Conservation (phyloP, 1,140 invertebrate species). For the Drosophila quadrilineata region DNA sequence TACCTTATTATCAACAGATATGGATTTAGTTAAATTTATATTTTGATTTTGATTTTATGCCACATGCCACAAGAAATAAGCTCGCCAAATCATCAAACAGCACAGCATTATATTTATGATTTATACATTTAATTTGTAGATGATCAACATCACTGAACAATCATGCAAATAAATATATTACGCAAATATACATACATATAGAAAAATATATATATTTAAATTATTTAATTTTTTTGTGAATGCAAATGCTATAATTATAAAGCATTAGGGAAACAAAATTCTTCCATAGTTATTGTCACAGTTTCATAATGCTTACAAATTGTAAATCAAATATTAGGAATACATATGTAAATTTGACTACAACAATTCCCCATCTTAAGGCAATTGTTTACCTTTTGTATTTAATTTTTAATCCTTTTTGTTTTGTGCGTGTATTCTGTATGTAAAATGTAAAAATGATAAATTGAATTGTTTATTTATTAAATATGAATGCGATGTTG, state of each 20-base stretch:
- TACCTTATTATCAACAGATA: too few species aligned
- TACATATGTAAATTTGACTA: too few species aligned
- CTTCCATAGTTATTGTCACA: slow-evolving; percentile 65
- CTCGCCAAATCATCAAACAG: slow-evolving; percentile 54
- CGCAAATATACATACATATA: too few species aligned
- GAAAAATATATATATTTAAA: too few species aligned
- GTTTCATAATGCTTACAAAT: slow-evolving; percentile 42
- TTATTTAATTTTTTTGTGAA: too few species aligned
- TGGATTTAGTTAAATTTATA: too few species aligned
- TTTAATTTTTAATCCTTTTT: slow-evolving; percentile 41
- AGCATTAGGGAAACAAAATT: slow-evolving; percentile 25
- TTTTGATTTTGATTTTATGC: too few species aligned
- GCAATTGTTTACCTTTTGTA: slow-evolving; percentile 35
- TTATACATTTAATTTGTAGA: slow-evolving; percentile 25
- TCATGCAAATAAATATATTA: slow-evolving; percentile 50
- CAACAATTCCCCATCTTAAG: slow-evolving; percentile 27
- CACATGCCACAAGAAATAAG: too few species aligned
- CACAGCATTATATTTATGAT: too few species aligned
- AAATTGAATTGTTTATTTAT: slow-evolving; percentile 58
- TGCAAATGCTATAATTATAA: too few species aligned
- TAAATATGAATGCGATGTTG: slow-evolving; percentile 67
- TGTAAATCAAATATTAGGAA: slow-evolving; percentile 5
- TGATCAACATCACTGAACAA: slow-evolving; percentile 32
- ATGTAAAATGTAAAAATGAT: slow-evolving; percentile 50
- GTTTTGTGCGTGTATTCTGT: slow-evolving; percentile 51